These are phyloP conservation scores for Stenichneumon culpator DNA, from an alignment of 2,888 invertebrate genomes.

Conservation along the genomic window DNA sequence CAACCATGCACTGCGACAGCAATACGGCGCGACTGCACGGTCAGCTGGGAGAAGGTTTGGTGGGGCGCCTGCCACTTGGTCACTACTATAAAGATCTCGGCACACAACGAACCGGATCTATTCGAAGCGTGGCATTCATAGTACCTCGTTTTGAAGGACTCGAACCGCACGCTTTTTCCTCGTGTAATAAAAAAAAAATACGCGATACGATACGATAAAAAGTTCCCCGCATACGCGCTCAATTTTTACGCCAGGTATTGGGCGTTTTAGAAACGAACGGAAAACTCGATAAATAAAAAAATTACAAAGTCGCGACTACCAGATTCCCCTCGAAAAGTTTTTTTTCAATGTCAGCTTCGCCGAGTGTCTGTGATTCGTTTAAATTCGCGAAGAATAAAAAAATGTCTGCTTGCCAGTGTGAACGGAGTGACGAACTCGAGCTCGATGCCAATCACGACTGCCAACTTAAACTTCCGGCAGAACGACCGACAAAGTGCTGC, in stretches of 20 bases:
- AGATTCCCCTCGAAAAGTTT: neutral
- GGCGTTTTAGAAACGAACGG: neutral
- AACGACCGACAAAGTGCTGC: conserved; percentile 52
- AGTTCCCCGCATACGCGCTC: neutral
- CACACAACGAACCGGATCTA: conserved; percentile 63
- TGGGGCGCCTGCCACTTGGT: conserved; percentile 60
- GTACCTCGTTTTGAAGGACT: conserved; percentile 22
- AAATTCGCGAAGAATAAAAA: conserved; percentile 25
- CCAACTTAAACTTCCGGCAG: conserved; percentile 70
- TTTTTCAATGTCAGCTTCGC: neutral
- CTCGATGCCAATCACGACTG: conserved; percentile 73
- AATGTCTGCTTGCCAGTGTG: conserved; percentile 81
- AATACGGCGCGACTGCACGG: neutral
- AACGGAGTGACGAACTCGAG: conserved; percentile 66
- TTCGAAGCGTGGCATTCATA: conserved; percentile 59
- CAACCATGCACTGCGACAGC: neutral
- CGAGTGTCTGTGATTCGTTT: neutral
- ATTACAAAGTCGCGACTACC: neutral
- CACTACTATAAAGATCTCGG: conserved; percentile 61
- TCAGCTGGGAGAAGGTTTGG: conserved; percentile 17
- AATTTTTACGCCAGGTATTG: neutral
- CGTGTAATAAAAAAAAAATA: neutral
- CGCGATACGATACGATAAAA: neutral
- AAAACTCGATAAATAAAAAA: neutral
- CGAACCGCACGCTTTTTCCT: neutral